A percentile compares a stretch with the other conserved stretches of the same genome.
phyloP scores from a whole-genome alignment of 2,888 invertebrate species.

The Ametastegia equiseti region DNA sequence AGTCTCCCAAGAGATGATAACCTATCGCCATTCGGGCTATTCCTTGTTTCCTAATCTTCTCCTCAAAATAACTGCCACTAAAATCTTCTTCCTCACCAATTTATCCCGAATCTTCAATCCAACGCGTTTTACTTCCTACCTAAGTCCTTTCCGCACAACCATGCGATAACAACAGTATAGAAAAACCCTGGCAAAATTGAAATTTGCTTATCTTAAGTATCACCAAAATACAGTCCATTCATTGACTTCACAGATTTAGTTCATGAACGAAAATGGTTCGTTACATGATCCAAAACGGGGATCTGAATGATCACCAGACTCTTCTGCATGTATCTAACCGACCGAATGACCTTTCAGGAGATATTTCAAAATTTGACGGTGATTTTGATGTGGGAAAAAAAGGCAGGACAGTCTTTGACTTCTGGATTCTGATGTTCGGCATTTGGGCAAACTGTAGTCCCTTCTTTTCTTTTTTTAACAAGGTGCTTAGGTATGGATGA shows the following conservation, averaged over 20 bases:
- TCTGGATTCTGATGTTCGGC: not conserved
- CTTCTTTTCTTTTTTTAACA: not conserved
- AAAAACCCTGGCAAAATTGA: too few relatives aligned
- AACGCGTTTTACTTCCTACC: not conserved
- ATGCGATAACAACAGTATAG: not conserved
- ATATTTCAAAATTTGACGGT: not conserved
- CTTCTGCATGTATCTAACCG: not conserved
- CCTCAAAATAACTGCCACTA: conserved; percentile 29
- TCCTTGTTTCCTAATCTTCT: conserved; percentile 31
- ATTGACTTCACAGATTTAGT: too few relatives aligned
- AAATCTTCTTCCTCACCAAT: conserved; percentile 17
- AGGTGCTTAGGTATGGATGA: not conserved
- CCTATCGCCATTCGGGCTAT: conserved; percentile 11
- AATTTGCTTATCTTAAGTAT: too few relatives aligned
- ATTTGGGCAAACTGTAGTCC: not conserved
- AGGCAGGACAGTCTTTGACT: not conserved
- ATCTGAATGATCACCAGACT: too few relatives aligned
- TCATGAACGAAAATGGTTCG: too few relatives aligned
- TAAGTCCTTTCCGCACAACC: not conserved
- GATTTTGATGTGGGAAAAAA: not conserved
- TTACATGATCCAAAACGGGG: too few relatives aligned
- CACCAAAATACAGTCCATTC: too few relatives aligned
- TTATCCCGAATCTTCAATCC: not conserved
- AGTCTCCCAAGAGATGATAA: conserved; percentile 27
- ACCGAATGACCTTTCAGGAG: not conserved